Evolutionary conservation across 2,113 vertebrate species (phyloP).

Genomic region (Lota lota): DNA sequence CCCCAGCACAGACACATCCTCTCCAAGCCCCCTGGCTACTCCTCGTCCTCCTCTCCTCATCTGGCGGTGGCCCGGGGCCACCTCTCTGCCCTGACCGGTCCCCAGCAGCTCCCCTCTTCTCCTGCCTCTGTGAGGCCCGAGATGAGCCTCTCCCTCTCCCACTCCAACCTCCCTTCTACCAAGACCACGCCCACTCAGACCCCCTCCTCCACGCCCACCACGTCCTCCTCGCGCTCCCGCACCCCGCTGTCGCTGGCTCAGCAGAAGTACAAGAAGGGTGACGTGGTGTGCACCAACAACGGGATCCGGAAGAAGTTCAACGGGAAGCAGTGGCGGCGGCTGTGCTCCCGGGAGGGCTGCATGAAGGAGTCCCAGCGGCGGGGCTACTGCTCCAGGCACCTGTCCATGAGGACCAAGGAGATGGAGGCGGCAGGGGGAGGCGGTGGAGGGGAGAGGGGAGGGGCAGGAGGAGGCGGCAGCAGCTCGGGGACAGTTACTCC

Average conservation of each 20-base stretch:
- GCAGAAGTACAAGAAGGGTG: conserved; percentile 91
- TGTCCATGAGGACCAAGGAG: conserved; percentile 93
- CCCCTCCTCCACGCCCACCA: conserved; percentile 58
- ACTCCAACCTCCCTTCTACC: conserved; percentile 59
- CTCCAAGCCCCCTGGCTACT: conserved; percentile 64
- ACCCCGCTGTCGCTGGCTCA: conserved; percentile 82
- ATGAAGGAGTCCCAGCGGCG: conserved; percentile 92
- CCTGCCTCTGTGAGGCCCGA: conserved; percentile 47
- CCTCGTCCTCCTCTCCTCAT: conserved; percentile 54
- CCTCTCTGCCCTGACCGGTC: conserved; percentile 43
- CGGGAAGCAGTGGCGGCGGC: conserved; percentile 90
- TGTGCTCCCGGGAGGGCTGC: conserved; percentile 89
- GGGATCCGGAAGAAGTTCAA: conserved; percentile 94
- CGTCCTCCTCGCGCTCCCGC: conserved; percentile 77
- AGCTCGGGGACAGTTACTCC: conserved; percentile 77
- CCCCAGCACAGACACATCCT: conserved; percentile 62
- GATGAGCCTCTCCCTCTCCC: conserved; percentile 37
- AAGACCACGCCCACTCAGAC: conserved; percentile 65
- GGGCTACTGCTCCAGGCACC: conserved; percentile 88
- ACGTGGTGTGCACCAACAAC: conserved; percentile 89
- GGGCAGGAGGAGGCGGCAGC: conserved; percentile 76
- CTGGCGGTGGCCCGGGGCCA: conserved; percentile 59
- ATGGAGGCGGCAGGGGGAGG: conserved; percentile 80
- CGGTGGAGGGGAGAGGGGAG: conserved; percentile 73
- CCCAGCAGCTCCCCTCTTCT: conserved; percentile 47